phyloP scores from a whole-genome alignment of 1,140 invertebrate species.

The Drosophila kepulauana region DNA sequence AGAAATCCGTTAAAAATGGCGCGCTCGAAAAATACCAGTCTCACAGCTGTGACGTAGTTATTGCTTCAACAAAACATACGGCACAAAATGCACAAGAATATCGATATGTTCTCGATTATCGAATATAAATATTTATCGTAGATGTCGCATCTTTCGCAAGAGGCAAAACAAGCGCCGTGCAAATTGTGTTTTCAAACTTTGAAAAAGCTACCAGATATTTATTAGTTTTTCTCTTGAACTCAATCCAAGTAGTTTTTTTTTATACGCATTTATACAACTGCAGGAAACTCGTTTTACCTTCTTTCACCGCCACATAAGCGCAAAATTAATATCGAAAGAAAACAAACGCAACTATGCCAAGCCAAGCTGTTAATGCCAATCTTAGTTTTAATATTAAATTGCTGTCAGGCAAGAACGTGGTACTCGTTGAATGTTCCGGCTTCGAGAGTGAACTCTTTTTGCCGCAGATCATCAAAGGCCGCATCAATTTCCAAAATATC shows the following conservation, averaged over 20 bases:
- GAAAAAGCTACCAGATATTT: not conserved
- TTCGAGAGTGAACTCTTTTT: slow-evolving; percentile 72
- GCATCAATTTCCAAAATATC: slow-evolving; percentile 71
- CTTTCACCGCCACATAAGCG: not conserved
- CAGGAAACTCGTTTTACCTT: not conserved
- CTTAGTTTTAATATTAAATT: slow-evolving; percentile 59
- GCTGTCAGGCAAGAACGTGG: slow-evolving; percentile 70
- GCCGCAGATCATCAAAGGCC: slow-evolving; percentile 67
- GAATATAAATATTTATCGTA: slow-evolving; percentile 7
- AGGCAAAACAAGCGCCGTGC: slow-evolving; percentile 8
- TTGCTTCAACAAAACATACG: too few species aligned
- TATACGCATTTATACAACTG: slow-evolving; percentile 14
- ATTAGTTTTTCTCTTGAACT: slow-evolving; percentile 8
- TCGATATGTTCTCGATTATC: slow-evolving; percentile 8
- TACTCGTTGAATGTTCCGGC: slow-evolving; percentile 62
- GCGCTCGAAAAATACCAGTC: too few species aligned
- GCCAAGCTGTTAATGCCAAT: not conserved
- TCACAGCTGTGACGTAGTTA: not conserved
- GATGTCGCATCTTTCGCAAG: not conserved
- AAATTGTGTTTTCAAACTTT: slow-evolving; percentile 1
- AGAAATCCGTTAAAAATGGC: too few species aligned
- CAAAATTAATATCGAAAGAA: slow-evolving; percentile 13
- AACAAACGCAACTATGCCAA: slow-evolving; percentile 27
- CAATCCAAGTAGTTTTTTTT: slow-evolving; percentile 11
- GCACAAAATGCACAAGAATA: not conserved